Conservation (phyloP, 2,113 vertebrate species). For the Trematocara variabile region DNA sequence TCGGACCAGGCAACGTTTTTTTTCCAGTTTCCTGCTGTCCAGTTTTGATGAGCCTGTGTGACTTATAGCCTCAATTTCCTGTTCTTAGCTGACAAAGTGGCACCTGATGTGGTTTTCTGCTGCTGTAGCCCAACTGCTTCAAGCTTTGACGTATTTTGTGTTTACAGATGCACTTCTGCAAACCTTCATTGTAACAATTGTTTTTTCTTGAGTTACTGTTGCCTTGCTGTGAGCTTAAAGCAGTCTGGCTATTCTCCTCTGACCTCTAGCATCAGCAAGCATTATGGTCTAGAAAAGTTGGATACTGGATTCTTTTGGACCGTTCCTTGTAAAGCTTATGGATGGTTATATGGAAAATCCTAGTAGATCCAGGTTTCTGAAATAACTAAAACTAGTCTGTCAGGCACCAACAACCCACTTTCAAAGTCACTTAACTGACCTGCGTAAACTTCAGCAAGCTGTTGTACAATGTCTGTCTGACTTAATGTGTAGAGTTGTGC, state of each 20-base stretch:
- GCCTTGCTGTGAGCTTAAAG: neutral
- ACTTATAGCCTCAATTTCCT: neutral
- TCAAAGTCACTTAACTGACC: neutral
- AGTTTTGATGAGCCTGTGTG: neutral
- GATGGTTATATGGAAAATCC: neutral
- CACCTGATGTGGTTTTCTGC: neutral
- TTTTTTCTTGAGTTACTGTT: neutral
- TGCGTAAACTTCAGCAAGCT: neutral
- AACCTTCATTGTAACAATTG: neutral
- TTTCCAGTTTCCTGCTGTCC: fast-evolving
- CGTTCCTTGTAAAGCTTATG: neutral
- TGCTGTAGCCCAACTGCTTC: neutral
- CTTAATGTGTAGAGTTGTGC: neutral
- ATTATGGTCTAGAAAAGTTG: neutral
- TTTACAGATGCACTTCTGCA: neutral
- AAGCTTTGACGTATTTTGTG: neutral
- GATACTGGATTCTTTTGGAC: neutral
- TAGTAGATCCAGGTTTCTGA: neutral
- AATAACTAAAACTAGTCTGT: neutral
- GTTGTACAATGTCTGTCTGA: fast-evolving
- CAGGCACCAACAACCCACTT: neutral
- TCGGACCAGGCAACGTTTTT: neutral
- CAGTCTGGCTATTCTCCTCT: neutral
- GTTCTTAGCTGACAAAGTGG: neutral
- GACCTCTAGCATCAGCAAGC: neutral